Evolutionary conservation across 2,113 vertebrate species (phyloP).

Genomic region (Procavia capensis): DNA sequence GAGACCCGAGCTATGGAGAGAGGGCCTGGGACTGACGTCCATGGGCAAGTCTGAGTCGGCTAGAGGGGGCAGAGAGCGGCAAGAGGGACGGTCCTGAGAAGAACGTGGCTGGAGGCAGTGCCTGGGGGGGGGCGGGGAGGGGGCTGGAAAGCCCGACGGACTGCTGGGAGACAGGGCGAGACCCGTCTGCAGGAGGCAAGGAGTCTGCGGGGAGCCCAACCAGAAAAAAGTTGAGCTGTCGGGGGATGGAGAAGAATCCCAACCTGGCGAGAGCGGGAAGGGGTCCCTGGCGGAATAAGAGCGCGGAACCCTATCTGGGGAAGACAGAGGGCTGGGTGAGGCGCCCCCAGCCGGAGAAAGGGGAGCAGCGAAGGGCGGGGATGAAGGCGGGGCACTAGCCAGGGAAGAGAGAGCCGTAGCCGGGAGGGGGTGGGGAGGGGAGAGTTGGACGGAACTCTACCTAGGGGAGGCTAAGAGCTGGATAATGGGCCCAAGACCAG

Average conservation of each 20-base stretch:
- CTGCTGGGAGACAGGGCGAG: neutral
- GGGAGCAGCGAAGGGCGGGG: too few species aligned
- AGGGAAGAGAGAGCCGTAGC: rapidly evolving
- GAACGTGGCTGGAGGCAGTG: neutral
- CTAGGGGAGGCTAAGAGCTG: neutral
- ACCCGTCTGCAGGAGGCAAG: neutral
- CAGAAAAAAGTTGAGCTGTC: neutral
- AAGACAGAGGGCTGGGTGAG: neutral
- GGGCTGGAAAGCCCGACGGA: too few species aligned
- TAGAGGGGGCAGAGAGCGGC: neutral
- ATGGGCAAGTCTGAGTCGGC: neutral
- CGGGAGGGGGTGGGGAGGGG: rapidly evolving
- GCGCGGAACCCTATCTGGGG: neutral
- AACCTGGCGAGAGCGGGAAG: neutral
- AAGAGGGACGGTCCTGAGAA: neutral
- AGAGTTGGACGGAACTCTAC: rapidly evolving
- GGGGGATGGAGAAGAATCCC: neutral
- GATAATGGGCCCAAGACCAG: rapidly evolving
- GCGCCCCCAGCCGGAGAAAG: too few species aligned
- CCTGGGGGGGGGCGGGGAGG: neutral
- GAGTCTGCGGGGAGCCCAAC: neutral
- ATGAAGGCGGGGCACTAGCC: neutral
- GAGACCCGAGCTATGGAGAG: neutral
- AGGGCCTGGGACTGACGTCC: neutral
- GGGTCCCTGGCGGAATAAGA: rapidly evolving